Evolutionary conservation across 1,140 invertebrate genomes (phyloP).

Genomic region (Plodia interpunctella): DNA sequence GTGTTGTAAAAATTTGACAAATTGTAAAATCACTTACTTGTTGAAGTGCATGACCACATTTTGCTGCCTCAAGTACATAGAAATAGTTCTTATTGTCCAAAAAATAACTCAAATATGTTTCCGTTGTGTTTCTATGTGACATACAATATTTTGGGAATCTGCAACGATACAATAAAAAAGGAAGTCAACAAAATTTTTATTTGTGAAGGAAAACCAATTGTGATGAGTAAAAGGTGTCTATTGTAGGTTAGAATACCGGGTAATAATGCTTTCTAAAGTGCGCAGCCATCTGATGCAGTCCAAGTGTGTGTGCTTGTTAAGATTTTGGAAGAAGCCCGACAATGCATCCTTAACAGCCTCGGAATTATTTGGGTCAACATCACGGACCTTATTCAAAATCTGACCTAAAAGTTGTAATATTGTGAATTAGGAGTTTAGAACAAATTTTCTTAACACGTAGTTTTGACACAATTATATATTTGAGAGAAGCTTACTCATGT

Average conservation of each 20-base stretch:
- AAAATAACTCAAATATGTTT: slow-evolving; percentile 39
- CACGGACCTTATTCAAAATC: slow-evolving; percentile 53
- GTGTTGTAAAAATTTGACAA: too few species aligned
- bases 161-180: slow-evolving; percentile 20
- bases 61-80: slow-evolving; percentile 58
- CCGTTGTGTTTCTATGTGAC: slow-evolving; percentile 45
- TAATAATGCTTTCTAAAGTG: slow-evolving; percentile 43
- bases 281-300: slow-evolving; percentile 43
- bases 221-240: neutral
- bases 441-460: neutral
- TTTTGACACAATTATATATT: neutral
- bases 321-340: slow-evolving; percentile 45
- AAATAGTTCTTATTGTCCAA: slow-evolving; percentile 39
- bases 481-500: neutral
- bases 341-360: slow-evolving; percentile 56
- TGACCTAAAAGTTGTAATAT: slow-evolving; percentile 39
- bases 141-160: slow-evolving; percentile 62
- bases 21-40: slow-evolving; percentile 35
- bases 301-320: slow-evolving; percentile 37
- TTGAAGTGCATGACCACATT: slow-evolving; percentile 58
- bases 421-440: too few species aligned
- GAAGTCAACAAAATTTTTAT: neutral
- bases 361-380: slow-evolving; percentile 54
- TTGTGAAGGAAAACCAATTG: neutral
- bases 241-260: slow-evolving; percentile 54